Base-by-base conservation (phyloP, 2,797 vertebrate species). In the Microhierax caerulescens region DNA sequence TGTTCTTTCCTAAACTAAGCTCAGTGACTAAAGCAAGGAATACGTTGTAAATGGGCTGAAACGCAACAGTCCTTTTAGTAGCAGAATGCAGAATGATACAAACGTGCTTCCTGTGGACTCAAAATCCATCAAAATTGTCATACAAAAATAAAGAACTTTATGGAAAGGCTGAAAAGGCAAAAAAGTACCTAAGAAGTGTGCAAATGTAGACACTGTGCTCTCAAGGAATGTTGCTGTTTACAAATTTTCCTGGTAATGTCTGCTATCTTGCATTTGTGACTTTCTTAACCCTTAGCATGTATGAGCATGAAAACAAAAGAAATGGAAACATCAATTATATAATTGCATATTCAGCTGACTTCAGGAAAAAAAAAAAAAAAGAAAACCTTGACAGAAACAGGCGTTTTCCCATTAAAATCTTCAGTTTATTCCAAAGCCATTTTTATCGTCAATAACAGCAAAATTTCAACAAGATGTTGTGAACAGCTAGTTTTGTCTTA, bases 401-500 rank as follows among this genome's bases (percentile, higher is more conserved):
- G 5, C 54, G 56, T 82, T 90, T 92, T 88, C 60, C 59, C 41
- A 67, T 45, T 2, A 86, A 95, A 87, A 74, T 41, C 41, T 92
- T 74, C 47, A 41, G 48, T 87, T 96, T 89, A 94, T 89, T 82
- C 24, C 5, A 77, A 96, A 91, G 59, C 4, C 70, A 85, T 59
- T 95, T 95, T 88, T 85, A 73, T 63, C 53, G 76, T 73, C 83
- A 93, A 67, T 82, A 91, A 85, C 79, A 90, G 91, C 34, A 60
- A 93, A 84, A 77, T 93, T 93, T 78, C 88, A 88, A 47, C 64
- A 88, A 82, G 83, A 96, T 82, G 54, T 69, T 91, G 63, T 64
- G 70, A 96, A 91, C 74, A 87, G 68, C 68, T 85, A 94, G 51
- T 87, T 97, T 96, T 94, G 67, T 79, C 82, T 95, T 90, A 88